Conservation (phyloP, 2,888 invertebrate species). For the Vanessa cardui region DNA sequence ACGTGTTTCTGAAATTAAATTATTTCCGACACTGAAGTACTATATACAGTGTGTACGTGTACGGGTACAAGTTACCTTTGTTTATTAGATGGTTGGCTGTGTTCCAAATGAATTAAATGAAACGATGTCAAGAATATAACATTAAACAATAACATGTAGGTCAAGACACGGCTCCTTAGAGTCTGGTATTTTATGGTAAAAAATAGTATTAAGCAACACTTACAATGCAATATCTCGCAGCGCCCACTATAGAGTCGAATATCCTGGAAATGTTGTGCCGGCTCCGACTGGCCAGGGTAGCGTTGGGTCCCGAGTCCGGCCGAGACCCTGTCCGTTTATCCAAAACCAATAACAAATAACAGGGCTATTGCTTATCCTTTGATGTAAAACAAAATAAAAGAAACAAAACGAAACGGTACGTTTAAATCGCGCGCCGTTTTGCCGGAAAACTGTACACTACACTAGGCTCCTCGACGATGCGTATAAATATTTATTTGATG, state of each 20-base stretch:
- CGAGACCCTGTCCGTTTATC: conserved; percentile 60
- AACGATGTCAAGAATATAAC: conserved; percentile 24
- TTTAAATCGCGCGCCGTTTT: conserved; percentile 73
- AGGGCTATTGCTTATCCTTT: conserved; percentile 78
- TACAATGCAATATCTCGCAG: conserved; percentile 81
- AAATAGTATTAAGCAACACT: conserved; percentile 53
- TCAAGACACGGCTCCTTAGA: conserved; percentile 15
- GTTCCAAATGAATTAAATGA: conserved; percentile 27
- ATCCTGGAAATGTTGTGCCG: conserved; percentile 78
- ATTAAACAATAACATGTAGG: conserved; percentile 24
- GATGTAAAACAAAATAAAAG: conserved; percentile 79
- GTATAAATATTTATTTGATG: conserved; percentile 66
- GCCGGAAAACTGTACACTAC: conserved; percentile 64
- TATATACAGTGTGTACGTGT: conserved; percentile 12
- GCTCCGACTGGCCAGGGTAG: conserved; percentile 77
- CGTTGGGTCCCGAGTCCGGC: conserved; percentile 60
- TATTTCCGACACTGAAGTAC: conserved; percentile 51
- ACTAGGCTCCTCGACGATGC: conserved; percentile 38
- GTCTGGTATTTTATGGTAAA: conserved; percentile 13
- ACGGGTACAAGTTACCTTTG: conserved; percentile 19
- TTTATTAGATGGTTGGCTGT: conserved; percentile 25
- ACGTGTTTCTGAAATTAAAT: conserved; percentile 79
- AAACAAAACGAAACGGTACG: conserved; percentile 78
- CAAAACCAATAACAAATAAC: conserved; percentile 60
- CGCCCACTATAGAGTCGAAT: conserved; percentile 79